phyloP scores from a whole-genome alignment of 2,888 invertebrate species.

The Eubasilissa splendida region DNA sequence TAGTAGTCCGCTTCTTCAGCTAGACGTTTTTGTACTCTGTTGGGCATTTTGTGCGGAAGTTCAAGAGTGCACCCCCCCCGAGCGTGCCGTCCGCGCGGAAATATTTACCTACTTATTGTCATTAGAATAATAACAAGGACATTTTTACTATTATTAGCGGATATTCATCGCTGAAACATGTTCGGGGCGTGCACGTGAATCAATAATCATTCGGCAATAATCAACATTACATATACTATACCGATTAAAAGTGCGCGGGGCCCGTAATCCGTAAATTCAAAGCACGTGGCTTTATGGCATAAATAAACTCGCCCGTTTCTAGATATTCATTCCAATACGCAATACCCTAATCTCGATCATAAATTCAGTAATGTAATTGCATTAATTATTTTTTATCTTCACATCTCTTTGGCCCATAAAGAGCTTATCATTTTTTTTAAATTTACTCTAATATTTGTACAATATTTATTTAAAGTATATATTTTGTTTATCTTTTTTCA shows the following conservation, averaged over 20 bases:
- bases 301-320: background rate
- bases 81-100: background rate
- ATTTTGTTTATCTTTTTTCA: too few relatives aligned
- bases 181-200: background rate
- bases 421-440: too few relatives aligned
- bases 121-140: constrained; percentile 2
- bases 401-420: too few relatives aligned
- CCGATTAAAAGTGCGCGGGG: background rate
- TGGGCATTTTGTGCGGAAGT: too few relatives aligned
- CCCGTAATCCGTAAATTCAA: background rate
- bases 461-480: too few relatives aligned
- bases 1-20: too few relatives aligned
- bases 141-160: background rate
- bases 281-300: background rate
- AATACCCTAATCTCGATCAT: too few relatives aligned
- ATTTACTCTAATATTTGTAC: too few relatives aligned
- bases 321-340: background rate
- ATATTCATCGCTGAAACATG: background rate
- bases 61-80: too few relatives aligned
- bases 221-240: background rate
- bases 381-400: too few relatives aligned
- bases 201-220: background rate
- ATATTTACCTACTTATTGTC: background rate
- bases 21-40: too few relatives aligned
- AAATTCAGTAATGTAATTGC: too few relatives aligned